These are phyloP conservation scores for Ecliptopera silaceata DNA, from an alignment of 2,888 invertebrate species.

Conservation along the genomic window DNA sequence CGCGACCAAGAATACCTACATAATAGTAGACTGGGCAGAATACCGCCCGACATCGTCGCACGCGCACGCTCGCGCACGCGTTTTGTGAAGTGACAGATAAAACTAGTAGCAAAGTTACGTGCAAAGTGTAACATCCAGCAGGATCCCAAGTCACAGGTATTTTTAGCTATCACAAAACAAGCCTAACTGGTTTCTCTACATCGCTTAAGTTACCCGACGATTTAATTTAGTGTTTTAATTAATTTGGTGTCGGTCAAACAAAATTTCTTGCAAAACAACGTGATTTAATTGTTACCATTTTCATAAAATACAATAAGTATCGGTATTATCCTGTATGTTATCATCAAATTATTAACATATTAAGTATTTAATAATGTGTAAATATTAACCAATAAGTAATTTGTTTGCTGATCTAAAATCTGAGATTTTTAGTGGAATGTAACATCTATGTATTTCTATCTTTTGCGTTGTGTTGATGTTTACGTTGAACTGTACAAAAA, in stretches of 20 bases:
- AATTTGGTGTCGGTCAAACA: neutral
- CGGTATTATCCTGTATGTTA: too few species aligned
- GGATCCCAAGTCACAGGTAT: conserved; percentile 60
- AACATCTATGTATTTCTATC: conserved; percentile 14
- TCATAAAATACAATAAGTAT: too few species aligned
- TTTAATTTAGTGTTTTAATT: conserved; percentile 22
- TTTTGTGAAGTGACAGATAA: conserved; percentile 40
- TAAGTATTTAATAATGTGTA: neutral
- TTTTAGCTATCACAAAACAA: conserved; percentile 52
- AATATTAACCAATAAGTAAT: neutral
- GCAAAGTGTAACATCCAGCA: conserved; percentile 49
- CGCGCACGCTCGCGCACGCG: conserved; percentile 43
- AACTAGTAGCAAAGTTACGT: conserved; percentile 51
- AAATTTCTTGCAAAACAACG: neutral
- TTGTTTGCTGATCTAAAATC: neutral
- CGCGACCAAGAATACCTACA: neutral
- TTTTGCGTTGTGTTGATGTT: conserved; percentile 18
- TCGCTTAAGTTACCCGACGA: conserved; percentile 54
- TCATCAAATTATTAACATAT: too few species aligned
- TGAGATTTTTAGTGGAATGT: neutral
- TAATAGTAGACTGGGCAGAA: conserved; percentile 41
- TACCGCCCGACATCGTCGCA: conserved; percentile 44
- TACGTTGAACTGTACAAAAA: conserved; percentile 20
- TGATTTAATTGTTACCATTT: too few species aligned
- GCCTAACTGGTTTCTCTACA: conserved; percentile 61